phyloP scores from a whole-genome alignment of 2,113 vertebrate genomes.

The Candoia aspera region DNA sequence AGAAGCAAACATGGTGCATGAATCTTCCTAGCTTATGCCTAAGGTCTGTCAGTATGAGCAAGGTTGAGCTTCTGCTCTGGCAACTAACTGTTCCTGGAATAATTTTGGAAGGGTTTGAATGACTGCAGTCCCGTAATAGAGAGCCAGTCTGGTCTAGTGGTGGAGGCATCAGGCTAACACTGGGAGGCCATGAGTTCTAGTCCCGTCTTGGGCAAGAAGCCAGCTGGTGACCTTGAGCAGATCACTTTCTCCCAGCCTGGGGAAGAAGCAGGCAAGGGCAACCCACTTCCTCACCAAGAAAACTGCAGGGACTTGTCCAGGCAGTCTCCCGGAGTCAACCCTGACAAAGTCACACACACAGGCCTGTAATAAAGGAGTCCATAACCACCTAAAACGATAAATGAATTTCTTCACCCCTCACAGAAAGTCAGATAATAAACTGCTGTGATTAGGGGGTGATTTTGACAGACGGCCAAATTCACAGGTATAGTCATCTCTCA shows the following conservation, averaged over 20 bases:
- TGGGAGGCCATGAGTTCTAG: not conserved
- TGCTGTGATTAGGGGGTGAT: too few relatives aligned
- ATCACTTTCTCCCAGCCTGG: not conserved
- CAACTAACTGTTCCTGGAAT: not conserved
- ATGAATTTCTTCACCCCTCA: not conserved
- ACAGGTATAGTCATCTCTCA: not conserved
- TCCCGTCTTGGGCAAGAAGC: not conserved
- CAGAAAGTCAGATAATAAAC: not conserved
- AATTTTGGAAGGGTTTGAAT: too few relatives aligned
- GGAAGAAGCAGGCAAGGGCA: not conserved
- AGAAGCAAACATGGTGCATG: not conserved
- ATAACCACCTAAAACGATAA: not conserved
- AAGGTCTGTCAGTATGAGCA: too few relatives aligned
- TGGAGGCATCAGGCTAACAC: too few relatives aligned
- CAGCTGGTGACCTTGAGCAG: not conserved
- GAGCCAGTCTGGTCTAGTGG: too few relatives aligned
- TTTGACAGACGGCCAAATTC: not conserved
- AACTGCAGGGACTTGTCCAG: not conserved
- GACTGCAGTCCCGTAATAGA: too few relatives aligned
- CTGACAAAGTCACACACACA: not conserved
- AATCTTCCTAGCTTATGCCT: not conserved
- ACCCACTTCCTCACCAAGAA: not conserved
- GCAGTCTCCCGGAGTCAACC: not conserved
- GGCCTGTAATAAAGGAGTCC: not conserved
- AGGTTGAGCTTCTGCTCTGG: not conserved